These are phyloP conservation scores for Tokudaia tokunoshimensis DNA, from an alignment of 2,797 vertebrate species.

Conservation along the genomic window DNA sequence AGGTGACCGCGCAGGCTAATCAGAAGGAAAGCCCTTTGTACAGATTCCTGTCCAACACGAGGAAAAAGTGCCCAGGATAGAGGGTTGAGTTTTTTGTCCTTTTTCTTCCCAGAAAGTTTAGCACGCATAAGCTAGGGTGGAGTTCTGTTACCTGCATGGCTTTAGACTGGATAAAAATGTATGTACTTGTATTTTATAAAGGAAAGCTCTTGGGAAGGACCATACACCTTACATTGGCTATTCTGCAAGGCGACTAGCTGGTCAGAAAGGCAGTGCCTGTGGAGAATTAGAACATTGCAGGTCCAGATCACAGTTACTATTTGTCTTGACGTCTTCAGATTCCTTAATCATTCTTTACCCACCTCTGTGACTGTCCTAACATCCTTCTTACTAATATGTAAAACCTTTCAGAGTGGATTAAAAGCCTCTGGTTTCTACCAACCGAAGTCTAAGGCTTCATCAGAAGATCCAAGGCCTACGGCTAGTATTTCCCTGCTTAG, in stretches of 20 bases:
- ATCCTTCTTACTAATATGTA: background rate
- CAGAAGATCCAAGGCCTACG: background rate
- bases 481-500: too few species aligned
- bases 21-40: conserved; percentile 86
- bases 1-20: conserved; percentile 95
- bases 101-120: conserved; percentile 84
- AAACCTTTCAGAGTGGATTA: background rate
- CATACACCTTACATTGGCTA: background rate
- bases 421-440: background rate
- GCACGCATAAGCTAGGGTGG: conserved; percentile 9
- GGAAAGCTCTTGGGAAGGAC: background rate
- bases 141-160: background rate
- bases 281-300: too few species aligned
- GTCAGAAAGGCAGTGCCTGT: too few species aligned
- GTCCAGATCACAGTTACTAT: background rate
- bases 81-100: conserved; percentile 71
- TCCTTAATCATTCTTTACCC: background rate
- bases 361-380: background rate
- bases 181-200: conserved; percentile 58
- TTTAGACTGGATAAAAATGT: conserved; percentile 69
- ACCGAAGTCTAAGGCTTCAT: background rate
- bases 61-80: conserved; percentile 76
- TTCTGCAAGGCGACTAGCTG: background rate
- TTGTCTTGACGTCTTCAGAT: background rate
- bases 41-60: conserved; percentile 85